Conservation (phyloP, 2,113 vertebrate species). For the Tricholaema leucomelas region DNA sequence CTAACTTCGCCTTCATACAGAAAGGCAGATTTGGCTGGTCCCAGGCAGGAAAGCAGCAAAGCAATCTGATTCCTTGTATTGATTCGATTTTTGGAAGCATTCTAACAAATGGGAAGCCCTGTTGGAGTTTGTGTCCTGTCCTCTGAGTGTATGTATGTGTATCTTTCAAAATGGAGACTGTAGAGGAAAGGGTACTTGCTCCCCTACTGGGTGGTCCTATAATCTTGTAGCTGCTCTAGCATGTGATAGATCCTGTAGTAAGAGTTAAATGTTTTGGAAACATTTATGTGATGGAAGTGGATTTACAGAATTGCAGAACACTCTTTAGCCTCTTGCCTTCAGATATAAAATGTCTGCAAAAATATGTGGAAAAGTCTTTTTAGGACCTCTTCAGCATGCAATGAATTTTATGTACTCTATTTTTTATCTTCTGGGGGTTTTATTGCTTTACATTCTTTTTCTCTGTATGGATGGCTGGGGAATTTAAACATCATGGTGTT, state of each 20-base stretch:
- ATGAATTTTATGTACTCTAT: conserved; percentile 27
- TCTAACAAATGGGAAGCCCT: conserved; percentile 2
- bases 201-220: conserved; percentile 32
- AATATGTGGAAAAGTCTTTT: conserved; percentile 41
- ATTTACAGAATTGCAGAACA: conserved; percentile 30
- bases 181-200: conserved; percentile 10
- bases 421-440: not conserved
- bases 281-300: conserved; percentile 48
- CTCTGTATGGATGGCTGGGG: not conserved
- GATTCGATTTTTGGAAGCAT: not conserved
- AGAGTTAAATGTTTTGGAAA: conserved; percentile 56
- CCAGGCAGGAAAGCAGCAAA: not conserved
- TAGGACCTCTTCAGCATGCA: conserved; percentile 8
- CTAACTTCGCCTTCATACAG: not conserved
- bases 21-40: not conserved
- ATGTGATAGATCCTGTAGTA: conserved; percentile 47
- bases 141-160: not conserved
- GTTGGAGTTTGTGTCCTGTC: not conserved
- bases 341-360: conserved; percentile 40
- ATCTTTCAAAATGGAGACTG: not conserved
- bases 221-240: conserved; percentile 16
- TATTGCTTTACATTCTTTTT: conserved; percentile 18
- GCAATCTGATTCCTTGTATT: not conserved
- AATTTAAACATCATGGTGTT: not conserved
- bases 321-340: conserved; percentile 36